Evolutionary conservation across 64 coral and sea anemone species (phyloP).

Genomic region (Acropora tenuis): DNA sequence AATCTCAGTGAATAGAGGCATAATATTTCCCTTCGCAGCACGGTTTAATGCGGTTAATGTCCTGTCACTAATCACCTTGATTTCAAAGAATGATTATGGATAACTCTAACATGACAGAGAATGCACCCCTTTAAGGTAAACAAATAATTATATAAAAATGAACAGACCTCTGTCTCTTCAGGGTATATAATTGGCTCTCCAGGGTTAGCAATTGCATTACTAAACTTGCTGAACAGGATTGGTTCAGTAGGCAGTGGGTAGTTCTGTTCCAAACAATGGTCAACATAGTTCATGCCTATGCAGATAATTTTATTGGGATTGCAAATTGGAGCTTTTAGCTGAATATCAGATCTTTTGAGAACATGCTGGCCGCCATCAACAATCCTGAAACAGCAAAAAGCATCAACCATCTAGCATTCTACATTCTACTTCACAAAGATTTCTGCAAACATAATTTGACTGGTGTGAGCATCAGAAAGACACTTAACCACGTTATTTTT

Average conservation of each 20-base stretch:
- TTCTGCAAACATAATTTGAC: too few species aligned
- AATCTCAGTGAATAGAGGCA: too few species aligned
- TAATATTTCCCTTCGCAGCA: too few species aligned
- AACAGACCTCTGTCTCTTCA: constrained; percentile 76
- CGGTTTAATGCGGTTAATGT: too few species aligned
- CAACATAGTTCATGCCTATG: constrained; percentile 96
- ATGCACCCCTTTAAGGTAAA: too few species aligned
- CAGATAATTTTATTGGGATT: constrained; percentile 94
- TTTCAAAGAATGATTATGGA: too few species aligned
- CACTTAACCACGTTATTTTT: too few species aligned
- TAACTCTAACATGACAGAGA: too few species aligned
- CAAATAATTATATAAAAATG: not conserved
- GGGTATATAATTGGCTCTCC: constrained; percentile 79
- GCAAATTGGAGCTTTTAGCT: constrained; percentile 93
- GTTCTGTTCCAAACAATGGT: constrained; percentile 93
- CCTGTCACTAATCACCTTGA: too few species aligned
- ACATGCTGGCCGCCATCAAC: constrained; percentile 73
- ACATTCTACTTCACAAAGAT: not conserved
- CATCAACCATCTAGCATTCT: not conserved
- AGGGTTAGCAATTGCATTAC: constrained; percentile 79
- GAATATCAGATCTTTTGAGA: constrained; percentile 68
- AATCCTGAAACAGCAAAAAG: constrained; percentile 27
- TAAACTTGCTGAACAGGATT: constrained; percentile 94
- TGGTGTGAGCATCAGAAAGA: too few species aligned
- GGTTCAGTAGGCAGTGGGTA: constrained; percentile 89